Percentiles rank a stretch among this genome's conserved stretches.
These are phyloP conservation scores for Drosophila micromelanica DNA, from an alignment of 1,140 invertebrate species.

Conservation along the genomic window DNA sequence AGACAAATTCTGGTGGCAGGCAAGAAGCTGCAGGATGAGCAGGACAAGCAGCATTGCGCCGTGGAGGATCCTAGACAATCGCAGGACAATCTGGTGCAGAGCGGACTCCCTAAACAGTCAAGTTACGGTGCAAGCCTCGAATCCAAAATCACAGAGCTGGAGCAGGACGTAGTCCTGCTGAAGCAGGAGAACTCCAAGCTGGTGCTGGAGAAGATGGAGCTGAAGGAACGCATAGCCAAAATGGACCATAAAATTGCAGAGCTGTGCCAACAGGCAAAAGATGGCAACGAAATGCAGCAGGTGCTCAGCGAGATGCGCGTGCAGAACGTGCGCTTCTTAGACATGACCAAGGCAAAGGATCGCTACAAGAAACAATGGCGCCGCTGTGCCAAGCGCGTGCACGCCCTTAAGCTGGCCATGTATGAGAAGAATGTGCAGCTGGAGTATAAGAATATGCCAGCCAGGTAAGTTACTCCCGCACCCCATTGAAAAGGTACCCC, in stretches of 20 bases:
- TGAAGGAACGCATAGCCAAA: constrained; percentile 46
- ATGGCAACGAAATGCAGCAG: constrained; percentile 36
- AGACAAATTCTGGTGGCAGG: constrained; percentile 5
- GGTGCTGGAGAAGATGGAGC: constrained; percentile 41
- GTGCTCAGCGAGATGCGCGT: constrained; percentile 51
- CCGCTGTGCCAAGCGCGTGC: constrained; percentile 43
- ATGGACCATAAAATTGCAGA: constrained; percentile 55
- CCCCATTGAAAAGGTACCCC: too few relatives aligned
- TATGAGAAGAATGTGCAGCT: constrained; percentile 33
- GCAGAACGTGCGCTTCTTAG: constrained; percentile 50
- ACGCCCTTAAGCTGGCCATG: constrained; percentile 53
- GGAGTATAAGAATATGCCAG: neutral
- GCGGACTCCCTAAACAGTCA: neutral
- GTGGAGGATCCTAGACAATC: neutral
- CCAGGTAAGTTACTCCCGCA: constrained; percentile 20
- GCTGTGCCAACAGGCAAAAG: constrained; percentile 12
- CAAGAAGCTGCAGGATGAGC: constrained; percentile 15
- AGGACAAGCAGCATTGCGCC: constrained; percentile 2
- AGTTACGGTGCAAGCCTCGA: constrained; percentile 20
- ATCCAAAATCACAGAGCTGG: constrained; percentile 49
- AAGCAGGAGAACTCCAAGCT: constrained; percentile 56
- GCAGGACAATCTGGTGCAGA: neutral
- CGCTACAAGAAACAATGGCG: constrained; percentile 67
- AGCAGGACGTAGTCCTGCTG: constrained; percentile 47
- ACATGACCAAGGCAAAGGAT: constrained; percentile 57